Conservation (phyloP, 1,140 invertebrate genomes). For the Atopsyche davidsoni region DNA sequence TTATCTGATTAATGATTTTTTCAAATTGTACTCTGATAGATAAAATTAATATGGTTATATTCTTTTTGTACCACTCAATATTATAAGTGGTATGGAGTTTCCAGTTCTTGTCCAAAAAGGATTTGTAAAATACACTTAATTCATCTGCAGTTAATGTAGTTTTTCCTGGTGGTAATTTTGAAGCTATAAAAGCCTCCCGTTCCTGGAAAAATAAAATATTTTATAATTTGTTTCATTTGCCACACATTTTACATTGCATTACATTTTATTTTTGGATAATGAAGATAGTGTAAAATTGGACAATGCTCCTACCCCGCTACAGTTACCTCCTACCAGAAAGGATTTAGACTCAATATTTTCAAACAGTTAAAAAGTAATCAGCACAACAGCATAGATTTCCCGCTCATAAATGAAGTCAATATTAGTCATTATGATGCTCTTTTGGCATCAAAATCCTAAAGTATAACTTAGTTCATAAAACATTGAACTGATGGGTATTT, state of each 20-base stretch:
- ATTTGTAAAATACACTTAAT: constrained; percentile 81
- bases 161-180: constrained; percentile 47
- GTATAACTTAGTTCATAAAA: too few species aligned
- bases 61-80: constrained; percentile 67
- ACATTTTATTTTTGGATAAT: too few species aligned
- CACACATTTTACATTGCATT: background rate
- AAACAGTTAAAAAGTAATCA: too few species aligned
- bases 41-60: constrained; percentile 56
- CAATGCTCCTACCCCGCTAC: too few species aligned
- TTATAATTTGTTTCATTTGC: background rate
- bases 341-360: too few species aligned
- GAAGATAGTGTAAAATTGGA: too few species aligned
- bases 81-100: constrained; percentile 65
- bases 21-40: constrained; percentile 53
- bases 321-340: too few species aligned
- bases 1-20: constrained; percentile 39
- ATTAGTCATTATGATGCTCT: too few species aligned
- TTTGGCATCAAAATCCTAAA: too few species aligned
- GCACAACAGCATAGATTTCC: too few species aligned
- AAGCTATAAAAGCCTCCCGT: constrained; percentile 56
- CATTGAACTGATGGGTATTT: too few species aligned
- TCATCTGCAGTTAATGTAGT: constrained; percentile 63
- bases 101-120: constrained; percentile 74
- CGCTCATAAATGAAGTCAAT: too few species aligned
- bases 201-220: constrained; percentile 50